Evolutionary conservation across 2,888 invertebrate genomes (phyloP).

Genomic region (Erebia palarica): DNA sequence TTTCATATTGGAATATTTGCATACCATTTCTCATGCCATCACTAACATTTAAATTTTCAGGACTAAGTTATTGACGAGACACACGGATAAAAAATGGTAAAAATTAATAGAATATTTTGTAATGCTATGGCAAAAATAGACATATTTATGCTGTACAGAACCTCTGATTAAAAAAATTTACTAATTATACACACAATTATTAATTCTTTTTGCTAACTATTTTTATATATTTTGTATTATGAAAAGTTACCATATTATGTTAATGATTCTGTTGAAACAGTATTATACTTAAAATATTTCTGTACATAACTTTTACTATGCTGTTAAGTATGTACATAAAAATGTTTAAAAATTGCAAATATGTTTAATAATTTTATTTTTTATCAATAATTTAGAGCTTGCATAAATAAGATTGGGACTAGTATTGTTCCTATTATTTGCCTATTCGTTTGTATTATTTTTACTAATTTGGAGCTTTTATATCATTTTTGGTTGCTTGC

Average conservation of each 20-base stretch:
- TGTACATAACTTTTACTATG: no score
- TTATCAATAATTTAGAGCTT: background rate
- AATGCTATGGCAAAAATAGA: conserved; percentile 65
- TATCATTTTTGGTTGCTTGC: background rate
- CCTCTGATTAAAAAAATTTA: background rate
- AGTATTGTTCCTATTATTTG: background rate
- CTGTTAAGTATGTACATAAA: no score
- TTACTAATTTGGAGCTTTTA: background rate
- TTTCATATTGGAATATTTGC: conserved; percentile 36
- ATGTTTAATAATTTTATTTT: no score
- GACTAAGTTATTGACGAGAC: conserved; percentile 93
- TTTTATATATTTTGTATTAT: no score
- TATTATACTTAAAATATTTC: background rate
- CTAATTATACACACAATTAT: background rate
- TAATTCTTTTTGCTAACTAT: no score
- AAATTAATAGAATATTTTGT: conserved; percentile 54
- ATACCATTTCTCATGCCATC: conserved; percentile 71
- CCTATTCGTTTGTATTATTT: background rate
- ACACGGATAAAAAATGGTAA: conserved; percentile 94
- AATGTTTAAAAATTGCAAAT: no score
- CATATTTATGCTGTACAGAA: conserved; percentile 45
- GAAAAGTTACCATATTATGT: no score
- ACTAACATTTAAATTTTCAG: conserved; percentile 86
- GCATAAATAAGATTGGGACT: background rate
- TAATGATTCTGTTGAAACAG: no score